Evolutionary conservation across 2,113 vertebrate genomes (phyloP), one percentile per base, ranked within the genome.

Genomic region (Clarias magur): DNA sequence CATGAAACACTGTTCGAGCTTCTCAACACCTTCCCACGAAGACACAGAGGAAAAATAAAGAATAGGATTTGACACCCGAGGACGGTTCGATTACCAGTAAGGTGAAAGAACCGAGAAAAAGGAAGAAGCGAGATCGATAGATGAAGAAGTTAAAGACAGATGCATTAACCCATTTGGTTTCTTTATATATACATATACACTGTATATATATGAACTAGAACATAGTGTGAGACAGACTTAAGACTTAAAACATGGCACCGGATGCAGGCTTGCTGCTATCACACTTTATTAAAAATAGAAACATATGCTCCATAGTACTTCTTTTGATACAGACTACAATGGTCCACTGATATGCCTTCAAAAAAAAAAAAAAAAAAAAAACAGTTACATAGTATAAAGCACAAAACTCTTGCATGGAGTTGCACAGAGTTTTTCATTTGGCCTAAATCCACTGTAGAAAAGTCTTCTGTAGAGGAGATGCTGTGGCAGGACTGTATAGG

Each of bases 251-350:
- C 91, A 85, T 87, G 90, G 86, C 83, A 92, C 73, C 83, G 89
- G 86, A 91, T 76, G 87, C 89, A 90, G 84, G 87, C 81, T 72
- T 87, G 92, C 91, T 93, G 91, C 93, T 93, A 94, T 93, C 89
- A 94, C 93, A 93, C 90, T 94, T 95, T 93, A 94, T 94, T 94
- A 93, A 94, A 94, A 94, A 94, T 94, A 94, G 92, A 94, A 94
- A 93, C 92, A 93, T 93, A 92, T 94, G 92, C 93, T 94, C 87
- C 92, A 93, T 94, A 92, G 91, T 92, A 93, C 89, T 93, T 93
- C 92, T 88, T 84, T 83, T 90, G 88, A 93, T 93, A 94, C 93
- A 95, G 91, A 92, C 94, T 94, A 93, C 91, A 93, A 94, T 92
- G 92, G 93, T 93, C 92, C 92, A 94, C 92, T 91, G 91, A 88